A percentile compares a stretch with the other conserved stretches of the same genome.
These are phyloP conservation scores for Melanchra persicariae DNA, from an alignment of 2,888 invertebrate genomes.

Conservation along the genomic window DNA sequence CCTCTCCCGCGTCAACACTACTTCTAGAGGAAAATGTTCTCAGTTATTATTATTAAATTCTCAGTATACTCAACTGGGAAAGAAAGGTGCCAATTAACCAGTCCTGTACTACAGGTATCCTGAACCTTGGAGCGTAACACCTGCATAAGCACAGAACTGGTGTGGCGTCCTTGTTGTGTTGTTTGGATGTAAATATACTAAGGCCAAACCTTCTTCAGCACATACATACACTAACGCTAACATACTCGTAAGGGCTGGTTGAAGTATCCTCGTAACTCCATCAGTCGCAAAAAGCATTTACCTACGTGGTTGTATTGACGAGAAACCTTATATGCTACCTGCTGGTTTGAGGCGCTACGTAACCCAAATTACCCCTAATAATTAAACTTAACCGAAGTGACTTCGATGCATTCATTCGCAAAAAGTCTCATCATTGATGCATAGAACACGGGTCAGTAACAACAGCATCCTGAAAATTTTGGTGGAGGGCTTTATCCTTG, in stretches of 20 bases:
- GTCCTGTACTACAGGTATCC: background rate
- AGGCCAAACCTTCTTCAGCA: no score
- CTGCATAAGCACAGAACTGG: slow-evolving; percentile 2
- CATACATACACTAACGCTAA: no score
- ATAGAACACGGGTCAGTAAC: background rate
- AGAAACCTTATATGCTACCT: background rate
- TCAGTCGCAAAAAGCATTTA: no score
- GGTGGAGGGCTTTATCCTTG: no score
- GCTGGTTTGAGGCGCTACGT: background rate
- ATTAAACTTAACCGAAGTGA: no score
- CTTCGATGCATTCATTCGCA: no score
- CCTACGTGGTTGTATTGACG: background rate
- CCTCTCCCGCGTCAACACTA: background rate
- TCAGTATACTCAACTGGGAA: no score
- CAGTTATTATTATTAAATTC: no score
- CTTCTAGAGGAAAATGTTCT: background rate
- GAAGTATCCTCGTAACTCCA: background rate
- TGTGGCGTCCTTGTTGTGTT: background rate
- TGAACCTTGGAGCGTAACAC: background rate
- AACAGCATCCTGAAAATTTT: no score
- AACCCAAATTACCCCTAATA: background rate
- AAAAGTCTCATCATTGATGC: no score
- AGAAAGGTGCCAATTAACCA: background rate
- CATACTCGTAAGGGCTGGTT: no score
- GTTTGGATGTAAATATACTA: no score